Percentiles rank a stretch among this genome's conserved stretches.
Conservation (phyloP, 37 sponge, comb jelly and placozoan genomes). For the Chondrosia reniformis region DNA sequence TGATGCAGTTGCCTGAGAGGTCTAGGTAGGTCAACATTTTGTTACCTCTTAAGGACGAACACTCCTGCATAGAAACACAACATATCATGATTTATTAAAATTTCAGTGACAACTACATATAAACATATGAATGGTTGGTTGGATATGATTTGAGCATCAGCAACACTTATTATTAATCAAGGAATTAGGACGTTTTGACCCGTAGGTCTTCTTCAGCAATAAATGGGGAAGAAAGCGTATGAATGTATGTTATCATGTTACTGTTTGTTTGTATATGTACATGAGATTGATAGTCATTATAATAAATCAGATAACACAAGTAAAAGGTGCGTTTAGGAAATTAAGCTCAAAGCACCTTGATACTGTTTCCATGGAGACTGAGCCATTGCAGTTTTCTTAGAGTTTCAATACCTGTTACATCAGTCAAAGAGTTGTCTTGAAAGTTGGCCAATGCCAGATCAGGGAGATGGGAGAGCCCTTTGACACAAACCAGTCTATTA, state of each 20-base stretch:
- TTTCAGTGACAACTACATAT: background rate
- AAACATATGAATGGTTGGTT: no score
- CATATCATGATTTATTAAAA: background rate
- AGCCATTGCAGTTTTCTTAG: slow-evolving; percentile 55
- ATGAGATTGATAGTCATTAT: background rate
- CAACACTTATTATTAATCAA: no score
- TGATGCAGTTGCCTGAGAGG: slow-evolving; percentile 55
- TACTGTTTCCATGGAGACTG: slow-evolving; percentile 59
- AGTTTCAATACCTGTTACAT: slow-evolving; percentile 32
- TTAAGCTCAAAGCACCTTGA: no score
- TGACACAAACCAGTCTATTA: slow-evolving; percentile 50
- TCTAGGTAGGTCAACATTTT: slow-evolving; percentile 37
- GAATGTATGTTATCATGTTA: no score
- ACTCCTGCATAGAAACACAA: background rate
- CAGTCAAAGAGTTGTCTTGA: slow-evolving; percentile 59
- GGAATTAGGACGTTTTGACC: no score
- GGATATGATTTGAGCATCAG: no score
- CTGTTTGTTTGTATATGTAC: background rate
- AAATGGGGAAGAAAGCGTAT: no score
- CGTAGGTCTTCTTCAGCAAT: no score
- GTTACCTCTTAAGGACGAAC: background rate
- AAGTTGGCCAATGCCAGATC: slow-evolving; percentile 52
- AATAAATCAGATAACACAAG: background rate
- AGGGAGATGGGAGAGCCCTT: slow-evolving; percentile 16
- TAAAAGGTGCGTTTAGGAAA: no score